Percentiles rank a stretch among this genome's conserved stretches.
Evolutionary conservation across 1,140 invertebrate species (phyloP).

Genomic region (Macrobrachium nipponense): DNA sequence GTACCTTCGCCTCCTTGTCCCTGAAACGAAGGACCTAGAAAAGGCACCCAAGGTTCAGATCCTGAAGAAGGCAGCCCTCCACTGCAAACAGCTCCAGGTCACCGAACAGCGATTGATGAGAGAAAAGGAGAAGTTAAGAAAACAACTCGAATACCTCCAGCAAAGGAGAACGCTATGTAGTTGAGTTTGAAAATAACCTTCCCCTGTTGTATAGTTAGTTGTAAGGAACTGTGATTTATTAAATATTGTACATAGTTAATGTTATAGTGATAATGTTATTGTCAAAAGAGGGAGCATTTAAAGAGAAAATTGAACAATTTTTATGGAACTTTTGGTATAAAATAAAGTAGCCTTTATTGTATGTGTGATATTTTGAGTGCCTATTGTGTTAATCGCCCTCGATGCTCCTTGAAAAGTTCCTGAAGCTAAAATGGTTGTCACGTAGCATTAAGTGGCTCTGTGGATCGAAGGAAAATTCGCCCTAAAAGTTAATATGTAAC

Average conservation of each 20-base stretch:
- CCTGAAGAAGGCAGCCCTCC: conserved; percentile 80
- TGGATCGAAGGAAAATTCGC: too few species aligned
- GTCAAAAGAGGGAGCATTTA: conserved; percentile 23
- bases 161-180: conserved; percentile 15
- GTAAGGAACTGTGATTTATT: conserved; percentile 19
- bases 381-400: conserved; percentile 17
- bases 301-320: not conserved
- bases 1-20: conserved; percentile 81
- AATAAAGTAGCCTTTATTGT: conserved; percentile 46
- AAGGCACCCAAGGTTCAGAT: conserved; percentile 89
- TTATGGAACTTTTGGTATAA: not conserved
- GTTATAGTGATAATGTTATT: not conserved
- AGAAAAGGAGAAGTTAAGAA: conserved; percentile 72
- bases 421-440: not conserved
- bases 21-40: conserved; percentile 80
- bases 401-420: conserved; percentile 5
- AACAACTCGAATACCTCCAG: conserved; percentile 33
- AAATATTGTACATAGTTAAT: conserved; percentile 41
- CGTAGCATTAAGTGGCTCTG: too few species aligned
- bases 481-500: too few species aligned
- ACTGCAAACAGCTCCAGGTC: conserved; percentile 76
- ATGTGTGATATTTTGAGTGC: conserved; percentile 55
- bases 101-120: conserved; percentile 70
- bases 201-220: conserved; percentile 53
- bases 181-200: conserved; percentile 7